Base-by-base conservation (phyloP, 2,888 invertebrate species). In the Malthinus seriepunctatus region DNA sequence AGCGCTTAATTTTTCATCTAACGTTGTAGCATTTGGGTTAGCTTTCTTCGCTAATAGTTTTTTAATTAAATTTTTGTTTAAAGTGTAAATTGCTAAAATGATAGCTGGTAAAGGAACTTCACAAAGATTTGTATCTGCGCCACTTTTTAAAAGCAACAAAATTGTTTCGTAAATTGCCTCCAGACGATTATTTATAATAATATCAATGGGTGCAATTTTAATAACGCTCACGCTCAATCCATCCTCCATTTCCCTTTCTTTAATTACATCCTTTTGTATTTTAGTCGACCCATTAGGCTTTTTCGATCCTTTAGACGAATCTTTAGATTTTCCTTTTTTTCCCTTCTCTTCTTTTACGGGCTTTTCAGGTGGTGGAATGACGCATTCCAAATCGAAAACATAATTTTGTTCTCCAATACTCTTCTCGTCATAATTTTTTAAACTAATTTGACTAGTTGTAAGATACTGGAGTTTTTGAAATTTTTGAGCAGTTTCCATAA, bases 41-140 rank as follows among this genome's bases (percentile, higher is more conserved):
- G 74, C 73, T 10, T 68, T 65, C 8, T 64, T 44, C 32, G 69
- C 60, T n/a, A 76, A 59, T n/a, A 78, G 39, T 8, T 62, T 42
- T 45, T 60, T 54, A 0, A 76, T 64, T 7, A 78, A 50, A n/a
- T 60, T 60, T 2, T 58, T 33, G 51, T 73, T 70, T 52, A 70
- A 72, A 4, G 71, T 71, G 63, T 74, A 79, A 2, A 77, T 46
- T 4, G 74, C 62, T 45, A 78, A 51, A 3, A 76, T 62, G n/a
- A 79, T 50, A 0, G 73, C 63, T 1, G 75, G 75, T 46, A 76
- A 59, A 3, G 78, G 78, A 1, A 73, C 71, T 50, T 71, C 68
- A 0, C 73, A 69, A 8, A 68, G 45, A 60, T 76, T 75, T 3
- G 78, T 74, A 66, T 77, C 66, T 2, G 75, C 72, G 9, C 78